These are phyloP conservation scores for Epirrita christyi DNA, from an alignment of 2,888 invertebrate species.

Conservation along the genomic window DNA sequence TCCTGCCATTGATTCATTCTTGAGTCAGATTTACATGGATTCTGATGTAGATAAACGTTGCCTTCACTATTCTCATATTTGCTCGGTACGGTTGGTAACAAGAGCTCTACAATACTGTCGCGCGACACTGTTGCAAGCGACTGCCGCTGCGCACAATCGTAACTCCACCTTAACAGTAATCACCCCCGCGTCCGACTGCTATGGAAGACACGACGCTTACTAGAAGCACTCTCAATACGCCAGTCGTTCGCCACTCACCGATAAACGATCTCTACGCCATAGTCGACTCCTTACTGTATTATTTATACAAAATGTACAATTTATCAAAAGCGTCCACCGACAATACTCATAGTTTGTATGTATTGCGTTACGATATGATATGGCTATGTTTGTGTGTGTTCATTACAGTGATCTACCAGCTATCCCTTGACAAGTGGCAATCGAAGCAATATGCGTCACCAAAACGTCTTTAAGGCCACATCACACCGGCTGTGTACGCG, in stretches of 20 bases:
- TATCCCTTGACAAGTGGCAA: background rate
- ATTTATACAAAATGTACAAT: conserved; percentile 83
- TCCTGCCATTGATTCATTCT: background rate
- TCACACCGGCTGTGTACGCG: too few species aligned
- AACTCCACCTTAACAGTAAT: conserved; percentile 31
- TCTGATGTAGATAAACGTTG: background rate
- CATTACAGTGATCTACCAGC: conserved; percentile 54
- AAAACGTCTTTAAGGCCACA: background rate
- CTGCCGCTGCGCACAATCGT: conserved; percentile 16
- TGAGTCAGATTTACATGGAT: background rate
- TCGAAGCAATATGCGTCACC: background rate
- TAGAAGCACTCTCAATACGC: conserved; percentile 81
- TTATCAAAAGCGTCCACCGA: conserved; percentile 75
- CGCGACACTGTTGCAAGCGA: conserved; percentile 2
- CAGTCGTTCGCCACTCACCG: conserved; percentile 77
- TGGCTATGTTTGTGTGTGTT: conserved; percentile 48
- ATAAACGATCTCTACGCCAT: conserved; percentile 69
- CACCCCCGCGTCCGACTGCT: conserved; percentile 79
- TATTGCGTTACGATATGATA: conserved; percentile 59
- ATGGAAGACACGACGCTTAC: conserved; percentile 84
- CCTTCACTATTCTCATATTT: background rate
- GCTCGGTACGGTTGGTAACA: background rate
- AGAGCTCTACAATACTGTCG: background rate
- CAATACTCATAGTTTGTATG: conserved; percentile 50
- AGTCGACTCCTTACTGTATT: conserved; percentile 79